Evolutionary conservation across 1,140 invertebrate species (phyloP).

Genomic region (Homarus americanus): DNA sequence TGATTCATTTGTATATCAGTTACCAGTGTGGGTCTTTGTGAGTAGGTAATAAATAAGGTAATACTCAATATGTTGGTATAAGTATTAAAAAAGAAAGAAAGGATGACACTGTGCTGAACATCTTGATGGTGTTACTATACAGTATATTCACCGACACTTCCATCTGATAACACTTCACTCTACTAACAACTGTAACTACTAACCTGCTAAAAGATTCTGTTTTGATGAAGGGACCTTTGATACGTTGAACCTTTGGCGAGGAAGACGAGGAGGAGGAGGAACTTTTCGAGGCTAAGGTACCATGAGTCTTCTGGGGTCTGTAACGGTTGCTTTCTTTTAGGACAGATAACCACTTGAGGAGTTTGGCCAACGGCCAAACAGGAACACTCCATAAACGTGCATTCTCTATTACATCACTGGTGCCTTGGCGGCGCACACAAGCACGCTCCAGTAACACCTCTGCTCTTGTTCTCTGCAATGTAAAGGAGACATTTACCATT

Average conservation of each 20-base stretch:
- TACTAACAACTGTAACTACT: too few relatives aligned
- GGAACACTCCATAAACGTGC: constrained; percentile 70
- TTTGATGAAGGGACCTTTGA: constrained; percentile 59
- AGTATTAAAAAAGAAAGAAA: too few relatives aligned
- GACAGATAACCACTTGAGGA: constrained; percentile 60
- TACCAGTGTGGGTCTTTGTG: too few relatives aligned
- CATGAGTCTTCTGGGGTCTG: constrained; percentile 33
- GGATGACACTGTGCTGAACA: too few relatives aligned
- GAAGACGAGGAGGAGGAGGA: constrained; percentile 35
- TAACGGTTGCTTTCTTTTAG: constrained; percentile 60
- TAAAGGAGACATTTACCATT: neutral
- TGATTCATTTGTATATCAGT: too few relatives aligned
- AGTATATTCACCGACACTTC: too few relatives aligned
- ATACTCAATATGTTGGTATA: too few relatives aligned
- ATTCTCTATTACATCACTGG: constrained; percentile 69
- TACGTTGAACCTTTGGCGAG: constrained; percentile 50
- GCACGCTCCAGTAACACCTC: constrained; percentile 69
- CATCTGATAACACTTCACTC: too few relatives aligned
- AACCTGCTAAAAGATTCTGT: constrained; percentile 66
- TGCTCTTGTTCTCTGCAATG: constrained; percentile 61
- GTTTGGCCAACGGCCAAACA: constrained; percentile 68
- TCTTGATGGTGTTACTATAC: too few relatives aligned
- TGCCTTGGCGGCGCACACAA: constrained; percentile 65
- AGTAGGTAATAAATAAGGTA: too few relatives aligned
- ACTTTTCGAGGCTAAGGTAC: constrained; percentile 2